These are phyloP conservation scores for Cephus sareptanus DNA, from an alignment of 2,888 invertebrate species.

Conservation along the genomic window DNA sequence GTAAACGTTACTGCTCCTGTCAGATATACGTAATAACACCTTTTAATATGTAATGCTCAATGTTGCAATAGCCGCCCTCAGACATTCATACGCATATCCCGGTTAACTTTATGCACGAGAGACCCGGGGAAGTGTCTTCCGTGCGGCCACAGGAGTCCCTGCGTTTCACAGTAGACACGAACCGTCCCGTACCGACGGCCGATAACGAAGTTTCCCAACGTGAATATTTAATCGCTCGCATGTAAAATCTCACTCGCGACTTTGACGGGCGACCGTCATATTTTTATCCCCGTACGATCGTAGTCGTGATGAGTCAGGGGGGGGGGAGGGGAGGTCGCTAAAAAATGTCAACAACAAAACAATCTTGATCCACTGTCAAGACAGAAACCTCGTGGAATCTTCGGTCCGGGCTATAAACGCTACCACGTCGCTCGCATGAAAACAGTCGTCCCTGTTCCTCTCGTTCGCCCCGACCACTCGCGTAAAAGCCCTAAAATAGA, in stretches of 20 bases:
- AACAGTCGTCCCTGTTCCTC: neutral
- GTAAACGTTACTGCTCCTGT: constrained; percentile 19
- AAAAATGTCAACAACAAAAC: neutral
- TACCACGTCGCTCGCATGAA: neutral
- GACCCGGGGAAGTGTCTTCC: neutral
- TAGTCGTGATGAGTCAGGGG: neutral
- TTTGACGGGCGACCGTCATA: neutral
- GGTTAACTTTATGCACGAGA: neutral
- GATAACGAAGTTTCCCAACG: neutral
- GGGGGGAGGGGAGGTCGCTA: neutral
- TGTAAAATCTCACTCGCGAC: neutral
- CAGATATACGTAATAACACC: constrained; percentile 54
- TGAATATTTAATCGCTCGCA: neutral
- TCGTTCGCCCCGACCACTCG: neutral
- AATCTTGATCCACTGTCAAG: neutral
- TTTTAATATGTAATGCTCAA: constrained; percentile 42
- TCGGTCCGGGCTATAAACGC: neutral
- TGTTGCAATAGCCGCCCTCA: constrained; percentile 31
- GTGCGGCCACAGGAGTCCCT: neutral
- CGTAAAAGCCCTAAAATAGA: constrained; percentile 52
- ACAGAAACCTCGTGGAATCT: neutral
- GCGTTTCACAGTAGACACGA: constrained; percentile 17
- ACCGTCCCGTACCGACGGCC: neutral
- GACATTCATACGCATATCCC: neutral
- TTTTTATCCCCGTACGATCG: neutral